Evolutionary conservation across 1,140 invertebrate species (phyloP).

Genomic region (Augochlora pura): DNA sequence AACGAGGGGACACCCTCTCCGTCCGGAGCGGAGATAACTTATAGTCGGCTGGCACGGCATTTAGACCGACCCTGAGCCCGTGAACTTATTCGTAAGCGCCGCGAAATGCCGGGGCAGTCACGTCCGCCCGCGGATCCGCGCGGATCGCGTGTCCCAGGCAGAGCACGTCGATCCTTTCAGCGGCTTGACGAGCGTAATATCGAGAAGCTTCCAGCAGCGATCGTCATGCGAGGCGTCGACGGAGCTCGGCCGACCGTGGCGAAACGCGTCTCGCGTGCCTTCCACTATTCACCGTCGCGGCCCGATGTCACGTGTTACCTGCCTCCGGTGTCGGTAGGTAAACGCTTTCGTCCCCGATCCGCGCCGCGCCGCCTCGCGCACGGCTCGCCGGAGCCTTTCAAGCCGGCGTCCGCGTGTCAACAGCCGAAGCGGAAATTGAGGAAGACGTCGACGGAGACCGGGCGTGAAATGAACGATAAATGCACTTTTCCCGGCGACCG

Average conservation of each 20-base stretch:
- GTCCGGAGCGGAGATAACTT: too few species aligned
- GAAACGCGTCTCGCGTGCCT: not conserved
- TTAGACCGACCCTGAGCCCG: too few species aligned
- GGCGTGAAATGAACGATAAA: constrained; percentile 5
- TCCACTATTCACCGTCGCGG: not conserved
- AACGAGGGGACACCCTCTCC: too few species aligned
- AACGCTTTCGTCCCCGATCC: not conserved
- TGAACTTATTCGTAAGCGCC: not conserved
- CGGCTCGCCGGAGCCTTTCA: too few species aligned
- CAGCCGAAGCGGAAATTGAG: constrained; percentile 10
- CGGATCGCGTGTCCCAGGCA: not conserved
- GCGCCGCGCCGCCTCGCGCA: not conserved
- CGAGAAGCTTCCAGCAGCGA: not conserved
- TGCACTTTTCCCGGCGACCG: too few species aligned
- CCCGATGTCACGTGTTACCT: constrained; percentile 1
- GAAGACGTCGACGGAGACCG: too few species aligned
- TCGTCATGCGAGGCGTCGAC: not conserved
- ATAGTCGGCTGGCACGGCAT: too few species aligned
- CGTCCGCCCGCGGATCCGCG: not conserved
- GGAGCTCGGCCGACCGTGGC: too few species aligned
- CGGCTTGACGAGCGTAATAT: not conserved
- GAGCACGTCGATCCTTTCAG: not conserved
- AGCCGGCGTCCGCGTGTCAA: not conserved
- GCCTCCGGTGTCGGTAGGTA: not conserved
- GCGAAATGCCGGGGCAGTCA: not conserved